Evolutionary conservation across 2,113 vertebrate species (phyloP), one percentile per base, ranked within the genome.

Genomic region (Felis chaus): DNA sequence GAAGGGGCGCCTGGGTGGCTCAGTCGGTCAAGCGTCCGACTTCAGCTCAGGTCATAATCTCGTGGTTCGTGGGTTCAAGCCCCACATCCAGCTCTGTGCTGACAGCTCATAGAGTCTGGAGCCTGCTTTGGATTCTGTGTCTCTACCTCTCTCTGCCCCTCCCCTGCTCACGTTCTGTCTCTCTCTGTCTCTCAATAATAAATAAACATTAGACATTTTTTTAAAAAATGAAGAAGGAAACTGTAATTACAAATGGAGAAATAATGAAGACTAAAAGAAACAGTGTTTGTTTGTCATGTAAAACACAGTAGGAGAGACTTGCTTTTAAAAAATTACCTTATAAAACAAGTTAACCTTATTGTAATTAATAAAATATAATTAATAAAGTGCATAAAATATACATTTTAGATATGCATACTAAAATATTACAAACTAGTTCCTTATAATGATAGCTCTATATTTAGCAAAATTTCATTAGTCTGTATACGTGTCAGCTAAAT

Each of bases 401-500:
- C 96, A 55, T 13, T 95, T 73, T 91, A 18, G 25, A 48, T 97
- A 36, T 96, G 65, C 97, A 98, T 92, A 81, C 2, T 96, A 94
- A 98, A 98, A 97, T 96, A 96, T 69, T 92, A 18, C 84, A 78
- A 92, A 98, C 93, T 66, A 3, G 0, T 93, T 98, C 45, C 80
- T 79, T 14, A 78, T 98, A 98, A 97, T 29, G 15, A 96, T 97
- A 97, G 15, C 14, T 97, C 39, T 96, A 71, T 95, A 97, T 98
- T 98, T 98, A 97, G 95, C 96, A 92, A 98, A 97, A 97, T 97
- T 96, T 98, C 81, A 95, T 98, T 98, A 98, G n/a, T 93, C 41
- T 29, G 0, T 66, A 84, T 98, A 96, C 81, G 61, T 97, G 74
- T 92, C 90, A 98, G 57, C 39, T 93, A 98, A 97, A 98, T 84